Base-by-base conservation (phyloP, 2,113 vertebrate genomes). In the Lethenteron reissneri region DNA sequence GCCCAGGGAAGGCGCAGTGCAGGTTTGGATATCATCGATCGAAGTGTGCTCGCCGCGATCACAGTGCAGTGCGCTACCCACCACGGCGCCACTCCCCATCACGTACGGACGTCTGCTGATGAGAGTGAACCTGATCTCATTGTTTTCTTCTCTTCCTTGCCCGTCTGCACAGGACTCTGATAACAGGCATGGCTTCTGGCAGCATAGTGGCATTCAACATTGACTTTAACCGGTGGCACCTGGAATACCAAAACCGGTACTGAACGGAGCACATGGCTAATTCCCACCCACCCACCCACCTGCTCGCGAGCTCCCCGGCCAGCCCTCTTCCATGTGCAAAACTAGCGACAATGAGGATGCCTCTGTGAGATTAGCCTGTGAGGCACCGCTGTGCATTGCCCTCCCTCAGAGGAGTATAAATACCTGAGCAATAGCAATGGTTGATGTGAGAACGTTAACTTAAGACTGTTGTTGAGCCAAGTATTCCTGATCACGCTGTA, bases 131-230 rank as follows among this genome's bases (percentile, higher is more conserved):
- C 17, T 64, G 64, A 17, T 68, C 64, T 68, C n/a, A 68, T 10
- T 8, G 11, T 68, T 17, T 68, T 11, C 25, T 17, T 68, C 25
- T 68, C 25, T 68, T 11, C 64, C 64, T 68, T n/a, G 25, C 64
- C 64, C 64, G 25, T 76, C 60, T 76, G 2, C 71, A 79, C 78
- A 97, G 92, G 86, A 97, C 92, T 71, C 82, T 97, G 80, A 88
- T 96, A 79, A 97, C 90, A 1, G 92, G 92, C 78, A 97, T 97
- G 92, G 90, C 89, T 70, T 97, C 92, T 71, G 92, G 92, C 75
- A 97, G 92, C 79, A 94, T 96, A 7, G 92, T 97, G 81, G 92
- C 92, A 76, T 96, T 97, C 80, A 95, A 97, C 81, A 96, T 97
- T 76, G 92, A 97, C 82, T 95, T 97, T 83, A 97, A 95, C 80